A percentile compares a stretch with the other conserved stretches of the same genome.
Evolutionary conservation across 2,797 vertebrate genomes (phyloP).

Genomic region (Lithobates pipiens): DNA sequence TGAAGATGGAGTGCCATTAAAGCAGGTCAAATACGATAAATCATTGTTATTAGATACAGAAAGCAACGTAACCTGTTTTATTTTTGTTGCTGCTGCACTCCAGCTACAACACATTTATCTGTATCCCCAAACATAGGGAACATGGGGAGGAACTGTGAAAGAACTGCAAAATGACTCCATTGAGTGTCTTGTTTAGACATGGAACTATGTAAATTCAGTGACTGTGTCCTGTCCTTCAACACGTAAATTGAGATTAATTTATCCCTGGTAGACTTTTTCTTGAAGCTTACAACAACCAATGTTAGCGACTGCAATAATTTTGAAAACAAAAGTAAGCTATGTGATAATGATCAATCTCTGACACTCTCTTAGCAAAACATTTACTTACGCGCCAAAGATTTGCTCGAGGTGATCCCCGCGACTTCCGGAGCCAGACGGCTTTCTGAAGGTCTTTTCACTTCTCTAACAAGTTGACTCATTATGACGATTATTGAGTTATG

Average conservation of each 20-base stretch:
- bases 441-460: constrained; percentile 26
- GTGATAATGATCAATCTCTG: constrained; percentile 26
- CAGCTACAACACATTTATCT: not conserved
- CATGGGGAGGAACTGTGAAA: not conserved
- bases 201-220: not conserved
- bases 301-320: constrained; percentile 7
- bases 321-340: constrained; percentile 34
- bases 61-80: no score
- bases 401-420: not conserved
- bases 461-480: not conserved
- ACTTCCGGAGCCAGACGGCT: not conserved
- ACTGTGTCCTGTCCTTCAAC: not conserved
- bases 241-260: constrained; percentile 12
- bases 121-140: not conserved
- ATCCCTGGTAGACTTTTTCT: not conserved
- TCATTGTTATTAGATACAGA: not conserved
- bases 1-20: not conserved
- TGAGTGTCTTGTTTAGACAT: not conserved
- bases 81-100: no score
- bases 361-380: constrained; percentile 35
- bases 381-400: constrained; percentile 27
- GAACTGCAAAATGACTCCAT: not conserved
- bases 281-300: not conserved
- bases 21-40: not conserved
- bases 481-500: constrained; percentile 5